Evolutionary conservation across 1,140 invertebrate species (phyloP), one percentile per base, ranked within the genome.

Genomic region (Drosophila saltans): DNA sequence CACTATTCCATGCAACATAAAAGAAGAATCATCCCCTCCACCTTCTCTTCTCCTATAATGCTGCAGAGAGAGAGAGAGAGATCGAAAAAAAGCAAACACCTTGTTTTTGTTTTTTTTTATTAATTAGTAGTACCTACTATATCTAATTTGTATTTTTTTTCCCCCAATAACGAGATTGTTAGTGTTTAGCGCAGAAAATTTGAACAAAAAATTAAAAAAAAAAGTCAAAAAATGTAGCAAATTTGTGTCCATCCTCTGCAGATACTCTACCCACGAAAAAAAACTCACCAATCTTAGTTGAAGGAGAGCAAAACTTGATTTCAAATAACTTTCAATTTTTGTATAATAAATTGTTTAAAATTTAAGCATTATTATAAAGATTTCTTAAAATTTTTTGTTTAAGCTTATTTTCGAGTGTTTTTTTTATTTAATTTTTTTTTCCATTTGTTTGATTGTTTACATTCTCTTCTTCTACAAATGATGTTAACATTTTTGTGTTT

Each of bases 111-210:
- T 16, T 28, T 81, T 81, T 80, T 48, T 56, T 71, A 72, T 69
- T 71, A 77, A 79, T 83, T 78, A 75, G 52, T 61, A 57, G 75
- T 81, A 76, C 16, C 65, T 66, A 74, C 43, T 48, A 67, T 68
- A 52, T 48, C 57, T 10, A 16, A 26, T 28, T 41, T 43, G 39
- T 69, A 77, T 84, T 84, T 71, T 73, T 82, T 67, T 67, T 67
- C 64, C 62, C 79, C 64, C 62, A 76, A 60, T 69, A 66, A 40
- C 58, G 79, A 88, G 83, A 85, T 85, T 85, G 79, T 85, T 85
- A 85, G 81, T 75, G 68, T 70, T 72, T 75, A 77, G 41, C 69
- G 40, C 40, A 30, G 45, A 26, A 48, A 52, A 10, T 52, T 52
- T 10, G 1, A 52, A 24, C 62, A 63, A 36, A 66, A 30, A 52